Percentiles rank a stretch among this genome's conserved stretches.
phyloP scores from a whole-genome alignment of 2,113 vertebrate species.

The Numida meleagris region DNA sequence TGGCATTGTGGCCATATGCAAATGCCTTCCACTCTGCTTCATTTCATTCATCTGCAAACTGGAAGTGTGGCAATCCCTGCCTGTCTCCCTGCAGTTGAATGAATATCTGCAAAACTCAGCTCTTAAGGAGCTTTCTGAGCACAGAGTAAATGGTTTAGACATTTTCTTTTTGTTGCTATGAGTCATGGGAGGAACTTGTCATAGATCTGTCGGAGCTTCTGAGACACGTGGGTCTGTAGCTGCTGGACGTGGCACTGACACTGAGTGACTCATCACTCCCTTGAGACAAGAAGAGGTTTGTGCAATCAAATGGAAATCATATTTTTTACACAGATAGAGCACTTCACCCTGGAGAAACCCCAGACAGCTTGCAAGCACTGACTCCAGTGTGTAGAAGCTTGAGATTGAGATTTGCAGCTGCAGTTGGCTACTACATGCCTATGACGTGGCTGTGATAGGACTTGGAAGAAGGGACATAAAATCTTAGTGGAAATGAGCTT shows the following conservation, averaged over 20 bases:
- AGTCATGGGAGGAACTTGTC: neutral
- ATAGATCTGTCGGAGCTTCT: neutral
- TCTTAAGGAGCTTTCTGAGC: neutral
- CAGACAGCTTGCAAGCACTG: neutral
- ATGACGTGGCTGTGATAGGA: neutral
- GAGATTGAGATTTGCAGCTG: neutral
- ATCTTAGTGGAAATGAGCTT: neutral
- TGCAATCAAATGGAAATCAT: neutral
- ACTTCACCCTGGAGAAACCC: neutral
- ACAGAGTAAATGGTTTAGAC: neutral
- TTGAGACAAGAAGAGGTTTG: neutral
- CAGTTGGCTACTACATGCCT: neutral
- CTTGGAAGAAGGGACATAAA: neutral
- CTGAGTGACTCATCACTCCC: neutral
- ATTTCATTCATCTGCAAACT: neutral
- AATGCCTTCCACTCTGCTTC: neutral
- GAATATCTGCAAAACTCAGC: neutral
- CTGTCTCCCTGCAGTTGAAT: neutral
- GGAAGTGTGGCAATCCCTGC: neutral
- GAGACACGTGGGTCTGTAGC: neutral
- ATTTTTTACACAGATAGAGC: neutral
- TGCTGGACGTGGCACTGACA: neutral
- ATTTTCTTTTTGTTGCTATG: neutral
- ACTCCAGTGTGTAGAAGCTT: neutral
- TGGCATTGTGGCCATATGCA: neutral